Conservation (phyloP, 2,113 vertebrate genomes). For the Blennius ocellaris region DNA sequence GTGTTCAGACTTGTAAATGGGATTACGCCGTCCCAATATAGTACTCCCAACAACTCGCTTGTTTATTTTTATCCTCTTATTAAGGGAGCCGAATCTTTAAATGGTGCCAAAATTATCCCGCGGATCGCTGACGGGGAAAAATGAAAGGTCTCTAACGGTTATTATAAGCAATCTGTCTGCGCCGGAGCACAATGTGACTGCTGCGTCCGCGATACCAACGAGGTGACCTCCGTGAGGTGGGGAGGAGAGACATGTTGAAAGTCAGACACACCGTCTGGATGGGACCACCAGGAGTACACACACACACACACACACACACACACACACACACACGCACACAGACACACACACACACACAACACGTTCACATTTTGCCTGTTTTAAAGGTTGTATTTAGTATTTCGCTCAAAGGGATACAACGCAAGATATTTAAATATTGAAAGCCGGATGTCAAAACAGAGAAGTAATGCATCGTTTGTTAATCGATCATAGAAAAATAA, state of each 20-base stretch:
- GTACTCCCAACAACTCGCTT: slow-evolving; percentile 81
- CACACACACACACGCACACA: too few species aligned
- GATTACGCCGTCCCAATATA: slow-evolving; percentile 87
- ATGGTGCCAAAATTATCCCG: slow-evolving; percentile 87
- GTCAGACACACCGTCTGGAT: slow-evolving; percentile 78
- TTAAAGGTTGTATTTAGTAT: too few species aligned
- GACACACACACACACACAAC: too few species aligned
- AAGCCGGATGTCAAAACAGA: too few species aligned
- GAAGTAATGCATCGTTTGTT: too few species aligned
- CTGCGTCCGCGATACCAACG: slow-evolving; percentile 84
- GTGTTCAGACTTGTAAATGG: slow-evolving; percentile 83
- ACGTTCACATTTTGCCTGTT: too few species aligned
- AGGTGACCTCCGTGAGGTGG: slow-evolving; percentile 81
- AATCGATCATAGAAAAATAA: too few species aligned
- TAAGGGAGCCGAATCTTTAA: slow-evolving; percentile 83
- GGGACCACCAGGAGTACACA: slow-evolving; percentile 70
- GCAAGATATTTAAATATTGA: too few species aligned
- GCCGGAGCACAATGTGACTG: slow-evolving; percentile 84
- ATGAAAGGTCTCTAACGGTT: slow-evolving; percentile 86
- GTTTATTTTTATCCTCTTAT: slow-evolving; percentile 89
- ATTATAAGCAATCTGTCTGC: slow-evolving; percentile 88
- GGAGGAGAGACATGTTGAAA: slow-evolving; percentile 74
- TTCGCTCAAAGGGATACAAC: too few species aligned
- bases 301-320: slow-evolving; percentile 4
- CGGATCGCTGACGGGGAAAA: slow-evolving; percentile 86